Evolutionary conservation across 2,888 invertebrate genomes (phyloP).

Genomic region (Celastrina argiolus): DNA sequence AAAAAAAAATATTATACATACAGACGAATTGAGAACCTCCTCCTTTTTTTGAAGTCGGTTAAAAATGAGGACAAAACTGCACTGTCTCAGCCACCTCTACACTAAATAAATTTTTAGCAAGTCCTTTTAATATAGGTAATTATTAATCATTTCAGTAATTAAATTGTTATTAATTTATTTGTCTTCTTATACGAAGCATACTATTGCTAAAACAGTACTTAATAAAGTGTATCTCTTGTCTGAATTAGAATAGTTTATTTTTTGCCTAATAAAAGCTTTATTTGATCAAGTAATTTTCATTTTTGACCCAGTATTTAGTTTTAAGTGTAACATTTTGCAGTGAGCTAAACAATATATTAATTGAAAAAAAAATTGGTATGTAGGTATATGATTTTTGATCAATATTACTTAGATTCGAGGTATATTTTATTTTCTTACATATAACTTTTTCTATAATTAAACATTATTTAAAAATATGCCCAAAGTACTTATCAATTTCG

Average conservation of each 20-base stretch:
- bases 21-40: no score
- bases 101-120: constrained; percentile 38
- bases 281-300: not conserved
- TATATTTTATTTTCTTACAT: no score
- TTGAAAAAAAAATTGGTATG: no score
- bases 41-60: no score
- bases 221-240: not conserved
- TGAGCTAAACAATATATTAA: no score
- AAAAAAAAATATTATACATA: no score
- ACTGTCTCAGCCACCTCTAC: constrained; percentile 84
- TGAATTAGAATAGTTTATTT: not conserved
- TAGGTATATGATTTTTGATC: no score
- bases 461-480: no score
- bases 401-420: no score
- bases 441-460: no score
- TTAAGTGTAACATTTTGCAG: no score
- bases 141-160: not conserved
- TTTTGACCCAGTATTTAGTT: not conserved
- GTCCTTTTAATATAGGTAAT: not conserved
- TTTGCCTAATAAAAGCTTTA: not conserved
- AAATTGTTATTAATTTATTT: not conserved
- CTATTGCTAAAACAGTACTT: not conserved
- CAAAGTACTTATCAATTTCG: no score
- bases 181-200: not conserved
- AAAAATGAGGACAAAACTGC: constrained; percentile 70